Evolutionary conservation across 2,797 vertebrate species (phyloP).

Genomic region (Enteromius argenteus): DNA sequence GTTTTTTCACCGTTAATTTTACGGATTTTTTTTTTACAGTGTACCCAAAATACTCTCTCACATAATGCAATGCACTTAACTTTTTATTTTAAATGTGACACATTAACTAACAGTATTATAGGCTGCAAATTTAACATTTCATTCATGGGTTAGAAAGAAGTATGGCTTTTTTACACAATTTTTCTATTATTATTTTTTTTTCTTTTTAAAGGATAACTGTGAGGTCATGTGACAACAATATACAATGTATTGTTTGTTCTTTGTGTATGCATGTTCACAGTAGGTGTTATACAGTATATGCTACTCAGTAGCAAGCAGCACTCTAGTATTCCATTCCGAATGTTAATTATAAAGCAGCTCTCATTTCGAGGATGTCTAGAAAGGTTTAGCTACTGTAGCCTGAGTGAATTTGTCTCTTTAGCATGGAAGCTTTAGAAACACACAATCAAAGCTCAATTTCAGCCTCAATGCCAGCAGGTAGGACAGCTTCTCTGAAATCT

Average conservation of each 20-base stretch:
- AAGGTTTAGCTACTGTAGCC: neutral
- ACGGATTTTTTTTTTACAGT: too few species aligned
- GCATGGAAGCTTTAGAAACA: neutral
- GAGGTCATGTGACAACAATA: neutral
- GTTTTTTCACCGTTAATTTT: too few species aligned
- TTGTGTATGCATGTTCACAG: neutral
- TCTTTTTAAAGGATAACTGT: neutral
- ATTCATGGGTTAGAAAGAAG: neutral
- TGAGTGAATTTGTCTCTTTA: neutral
- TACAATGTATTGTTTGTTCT: neutral
- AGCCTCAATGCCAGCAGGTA: neutral
- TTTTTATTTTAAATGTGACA: neutral
- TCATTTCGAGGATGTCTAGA: neutral
- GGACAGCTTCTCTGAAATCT: constrained; percentile 9
- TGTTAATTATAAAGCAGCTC: neutral
- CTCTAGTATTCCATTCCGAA: neutral
- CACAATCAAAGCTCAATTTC: neutral
- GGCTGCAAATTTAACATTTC: neutral
- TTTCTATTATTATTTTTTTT: neutral
- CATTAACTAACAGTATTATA: neutral
- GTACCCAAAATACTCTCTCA: neutral
- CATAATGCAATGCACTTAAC: neutral
- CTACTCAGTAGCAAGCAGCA: neutral
- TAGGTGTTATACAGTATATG: neutral
- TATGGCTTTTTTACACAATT: neutral